Percentiles rank a stretch among this genome's conserved stretches.
Evolutionary conservation across 2,888 invertebrate species (phyloP).

Genomic region (Apamea monoglypha): DNA sequence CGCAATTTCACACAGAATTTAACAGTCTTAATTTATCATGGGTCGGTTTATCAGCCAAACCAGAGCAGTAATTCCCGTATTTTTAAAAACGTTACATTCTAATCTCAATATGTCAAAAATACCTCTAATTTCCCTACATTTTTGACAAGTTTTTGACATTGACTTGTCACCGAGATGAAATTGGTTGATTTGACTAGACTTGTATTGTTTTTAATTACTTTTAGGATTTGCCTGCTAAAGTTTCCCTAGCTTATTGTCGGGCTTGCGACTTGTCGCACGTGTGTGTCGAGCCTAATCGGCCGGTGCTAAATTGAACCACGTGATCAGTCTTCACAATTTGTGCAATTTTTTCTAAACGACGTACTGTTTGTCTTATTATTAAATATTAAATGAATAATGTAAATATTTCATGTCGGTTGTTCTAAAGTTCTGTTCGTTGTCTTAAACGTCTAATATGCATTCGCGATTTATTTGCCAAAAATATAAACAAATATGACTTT

Average conservation of each 20-base stretch:
- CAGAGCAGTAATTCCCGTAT: not conserved
- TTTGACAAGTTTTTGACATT: not conserved
- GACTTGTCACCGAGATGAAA: not conserved
- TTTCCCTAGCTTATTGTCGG: not conserved
- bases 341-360: conserved; percentile 67
- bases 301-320: conserved; percentile 69
- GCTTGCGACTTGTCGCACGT: conserved; percentile 48
- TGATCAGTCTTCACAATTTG: conserved; percentile 57
- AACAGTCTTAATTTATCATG: conserved; percentile 7
- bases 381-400: conserved; percentile 59
- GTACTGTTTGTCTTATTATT: conserved; percentile 63
- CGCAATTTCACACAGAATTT: conserved; percentile 22
- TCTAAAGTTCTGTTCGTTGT: conserved; percentile 41
- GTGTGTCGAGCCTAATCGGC: conserved; percentile 54
- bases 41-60: not conserved
- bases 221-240: not conserved
- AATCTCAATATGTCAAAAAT: not conserved
- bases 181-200: not conserved
- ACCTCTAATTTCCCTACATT: not conserved
- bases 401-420: conserved; percentile 50
- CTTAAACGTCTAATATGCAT: not conserved
- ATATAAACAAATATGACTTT: no score
- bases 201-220: not conserved
- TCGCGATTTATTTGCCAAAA: no score
- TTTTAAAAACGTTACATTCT: not conserved